Evolutionary conservation across 2,113 vertebrate species (phyloP).

Genomic region (Orycteropus afer): DNA sequence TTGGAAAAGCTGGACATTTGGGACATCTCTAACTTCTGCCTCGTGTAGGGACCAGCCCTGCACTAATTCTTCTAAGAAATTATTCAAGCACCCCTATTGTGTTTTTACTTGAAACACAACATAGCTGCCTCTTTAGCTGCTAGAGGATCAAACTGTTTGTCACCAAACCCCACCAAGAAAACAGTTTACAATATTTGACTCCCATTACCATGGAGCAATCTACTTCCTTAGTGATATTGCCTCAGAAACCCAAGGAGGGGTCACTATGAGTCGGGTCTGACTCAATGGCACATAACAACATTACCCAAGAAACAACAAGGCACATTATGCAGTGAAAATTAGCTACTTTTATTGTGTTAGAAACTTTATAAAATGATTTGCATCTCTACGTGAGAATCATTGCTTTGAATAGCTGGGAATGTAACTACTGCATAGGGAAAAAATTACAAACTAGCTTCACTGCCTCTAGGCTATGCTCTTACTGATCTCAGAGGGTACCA

Average conservation of each 20-base stretch:
- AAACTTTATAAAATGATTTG: slow-evolving; percentile 27
- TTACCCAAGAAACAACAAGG: slow-evolving; percentile 21
- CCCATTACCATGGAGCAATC: too few species aligned
- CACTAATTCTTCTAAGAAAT: too few species aligned
- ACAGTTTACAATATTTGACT: neutral
- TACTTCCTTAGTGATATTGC: too few species aligned
- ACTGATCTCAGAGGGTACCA: neutral
- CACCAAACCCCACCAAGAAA: slow-evolving; percentile 36
- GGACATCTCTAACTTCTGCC: too few species aligned
- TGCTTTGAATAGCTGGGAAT: slow-evolving; percentile 6
- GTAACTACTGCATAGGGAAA: slow-evolving; percentile 30
- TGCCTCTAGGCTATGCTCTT: neutral
- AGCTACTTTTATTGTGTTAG: slow-evolving; percentile 62
- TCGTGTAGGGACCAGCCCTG: too few species aligned
- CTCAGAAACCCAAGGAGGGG: too few species aligned
- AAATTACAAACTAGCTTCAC: slow-evolving; percentile 3
- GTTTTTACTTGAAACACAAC: slow-evolving; percentile 24
- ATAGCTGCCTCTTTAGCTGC: slow-evolving; percentile 11
- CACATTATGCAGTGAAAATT: slow-evolving; percentile 50
- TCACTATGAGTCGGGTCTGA: too few species aligned
- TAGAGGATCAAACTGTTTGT: slow-evolving; percentile 17
- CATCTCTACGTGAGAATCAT: neutral
- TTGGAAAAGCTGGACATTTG: too few species aligned
- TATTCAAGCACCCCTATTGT: too few species aligned
- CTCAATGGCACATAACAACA: too few species aligned